A percentile compares a stretch with the other conserved stretches of the same genome.
Evolutionary conservation across 2,797 vertebrate species (phyloP).

Genomic region (Falco naumanni): DNA sequence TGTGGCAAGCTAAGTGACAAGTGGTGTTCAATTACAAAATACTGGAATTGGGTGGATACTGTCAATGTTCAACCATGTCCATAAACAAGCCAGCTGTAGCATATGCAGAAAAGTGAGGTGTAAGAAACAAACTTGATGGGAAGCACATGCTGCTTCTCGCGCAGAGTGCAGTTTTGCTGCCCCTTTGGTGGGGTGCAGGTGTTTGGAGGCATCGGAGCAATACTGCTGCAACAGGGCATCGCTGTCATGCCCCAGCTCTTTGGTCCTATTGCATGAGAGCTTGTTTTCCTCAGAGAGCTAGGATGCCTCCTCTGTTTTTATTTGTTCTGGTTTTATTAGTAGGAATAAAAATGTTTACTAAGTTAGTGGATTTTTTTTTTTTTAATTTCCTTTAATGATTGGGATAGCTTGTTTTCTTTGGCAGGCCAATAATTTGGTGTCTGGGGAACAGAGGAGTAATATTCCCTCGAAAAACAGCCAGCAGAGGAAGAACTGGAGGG

Average conservation of each 20-base stretch:
- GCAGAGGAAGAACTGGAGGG: neutral
- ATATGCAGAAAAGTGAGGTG: neutral
- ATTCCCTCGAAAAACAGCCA: neutral
- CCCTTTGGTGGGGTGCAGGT: neutral
- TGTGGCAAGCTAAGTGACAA: neutral
- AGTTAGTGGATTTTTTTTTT: neutral
- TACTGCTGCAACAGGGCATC: neutral
- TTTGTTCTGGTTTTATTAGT: neutral
- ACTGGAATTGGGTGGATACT: neutral
- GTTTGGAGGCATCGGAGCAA: neutral
- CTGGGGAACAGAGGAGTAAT: neutral
- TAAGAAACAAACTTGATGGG: neutral
- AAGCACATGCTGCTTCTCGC: neutral
- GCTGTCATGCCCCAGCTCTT: neutral
- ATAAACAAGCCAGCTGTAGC: neutral
- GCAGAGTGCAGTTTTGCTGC: neutral
- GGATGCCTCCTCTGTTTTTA: neutral
- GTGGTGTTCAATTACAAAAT: neutral
- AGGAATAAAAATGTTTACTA: neutral
- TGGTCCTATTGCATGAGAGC: fast-evolving
- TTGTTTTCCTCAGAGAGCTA: neutral
- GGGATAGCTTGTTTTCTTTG: neutral
- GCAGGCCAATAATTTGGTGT: neutral
- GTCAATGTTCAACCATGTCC: neutral
- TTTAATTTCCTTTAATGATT: neutral